These are phyloP conservation scores for Pristis pectinata DNA, from an alignment of 2,797 vertebrate genomes.

Conservation along the genomic window DNA sequence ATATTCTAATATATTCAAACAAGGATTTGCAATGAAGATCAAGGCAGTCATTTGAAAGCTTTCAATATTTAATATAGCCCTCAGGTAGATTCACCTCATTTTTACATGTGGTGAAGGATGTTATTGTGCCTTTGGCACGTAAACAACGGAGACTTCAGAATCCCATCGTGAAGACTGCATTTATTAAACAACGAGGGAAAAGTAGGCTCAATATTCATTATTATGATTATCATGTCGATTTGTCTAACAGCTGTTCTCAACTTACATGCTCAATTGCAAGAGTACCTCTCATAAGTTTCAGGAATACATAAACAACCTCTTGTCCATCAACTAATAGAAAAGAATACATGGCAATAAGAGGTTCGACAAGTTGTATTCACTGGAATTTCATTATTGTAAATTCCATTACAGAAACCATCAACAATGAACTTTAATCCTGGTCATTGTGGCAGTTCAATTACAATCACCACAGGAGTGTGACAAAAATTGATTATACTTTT, in stretches of 20 bases:
- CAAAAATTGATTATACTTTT: conserved; percentile 18
- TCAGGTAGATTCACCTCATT: not conserved
- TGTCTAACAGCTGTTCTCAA: not conserved
- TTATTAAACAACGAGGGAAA: conserved; percentile 17
- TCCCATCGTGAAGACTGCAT: not conserved
- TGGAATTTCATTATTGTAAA: conserved; percentile 17
- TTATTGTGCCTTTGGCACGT: not conserved
- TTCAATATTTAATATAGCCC: conserved; percentile 9
- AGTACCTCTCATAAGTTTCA: not conserved
- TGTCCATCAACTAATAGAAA: not conserved
- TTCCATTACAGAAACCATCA: conserved; percentile 7
- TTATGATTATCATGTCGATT: not conserved
- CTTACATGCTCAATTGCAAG: not conserved
- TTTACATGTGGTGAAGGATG: not conserved
- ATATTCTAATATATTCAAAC: conserved; percentile 25
- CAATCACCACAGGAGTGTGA: not conserved
- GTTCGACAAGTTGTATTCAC: not conserved
- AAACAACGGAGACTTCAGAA: conserved; percentile 19
- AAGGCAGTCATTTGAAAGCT: not conserved
- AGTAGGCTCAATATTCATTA: not conserved
- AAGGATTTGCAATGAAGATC: not conserved
- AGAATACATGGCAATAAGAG: not conserved
- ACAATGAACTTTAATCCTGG: conserved; percentile 8
- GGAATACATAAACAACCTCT: not conserved
- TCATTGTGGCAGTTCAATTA: not conserved